Evolutionary conservation across 2,797 vertebrate species (phyloP).

Genomic region (Poeciliopsis presidionis): DNA sequence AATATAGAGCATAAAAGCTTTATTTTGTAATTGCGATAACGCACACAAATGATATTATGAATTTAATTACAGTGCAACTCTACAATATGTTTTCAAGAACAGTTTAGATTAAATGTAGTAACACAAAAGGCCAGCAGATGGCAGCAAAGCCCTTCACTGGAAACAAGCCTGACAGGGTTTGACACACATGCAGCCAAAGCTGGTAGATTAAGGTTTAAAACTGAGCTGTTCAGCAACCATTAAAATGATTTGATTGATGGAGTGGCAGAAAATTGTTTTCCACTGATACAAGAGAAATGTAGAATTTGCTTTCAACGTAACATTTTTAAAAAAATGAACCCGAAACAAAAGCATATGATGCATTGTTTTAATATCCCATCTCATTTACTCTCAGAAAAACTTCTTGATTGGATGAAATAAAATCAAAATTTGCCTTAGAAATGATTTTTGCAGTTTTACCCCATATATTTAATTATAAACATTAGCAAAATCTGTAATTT

Average conservation of each 20-base stretch:
- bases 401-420: neutral
- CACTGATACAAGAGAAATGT: neutral
- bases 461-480: too few relatives aligned
- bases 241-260: neutral
- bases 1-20: neutral
- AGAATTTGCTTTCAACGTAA: neutral
- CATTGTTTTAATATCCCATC: neutral
- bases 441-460: too few relatives aligned
- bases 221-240: neutral
- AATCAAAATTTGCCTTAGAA: neutral
- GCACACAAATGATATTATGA: neutral
- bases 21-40: neutral
- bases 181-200: neutral
- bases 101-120: conserved; percentile 3
- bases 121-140: conserved; percentile 60
- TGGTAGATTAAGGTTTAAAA: neutral
- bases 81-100: neutral
- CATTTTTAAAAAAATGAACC: neutral
- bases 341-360: neutral
- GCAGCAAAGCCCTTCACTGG: conserved; percentile 41
- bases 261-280: neutral
- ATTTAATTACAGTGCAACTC: neutral
- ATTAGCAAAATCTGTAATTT: too few relatives aligned
- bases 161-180: neutral
- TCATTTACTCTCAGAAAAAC: neutral